A percentile compares a stretch with the other conserved stretches of the same genome.
phyloP scores from a whole-genome alignment of 2,113 vertebrate genomes.

The Orycteropus afer region DNA sequence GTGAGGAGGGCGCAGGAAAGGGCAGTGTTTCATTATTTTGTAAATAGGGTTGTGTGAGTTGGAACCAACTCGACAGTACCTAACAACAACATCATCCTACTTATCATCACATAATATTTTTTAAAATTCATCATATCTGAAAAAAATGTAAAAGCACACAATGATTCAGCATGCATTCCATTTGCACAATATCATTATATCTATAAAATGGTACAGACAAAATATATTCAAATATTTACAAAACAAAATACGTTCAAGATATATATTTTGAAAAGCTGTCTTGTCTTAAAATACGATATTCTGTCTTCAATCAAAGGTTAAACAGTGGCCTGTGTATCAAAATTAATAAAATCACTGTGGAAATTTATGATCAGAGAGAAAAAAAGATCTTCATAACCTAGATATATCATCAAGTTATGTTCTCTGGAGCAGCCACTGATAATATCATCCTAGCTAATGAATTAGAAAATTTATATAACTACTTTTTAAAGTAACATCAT shows the following conservation, averaged over 20 bases:
- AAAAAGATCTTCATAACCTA: not conserved
- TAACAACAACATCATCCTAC: too few species aligned
- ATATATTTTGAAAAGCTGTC: slow-evolving; percentile 13
- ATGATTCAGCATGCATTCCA: too few species aligned
- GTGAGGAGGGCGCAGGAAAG: too few species aligned
- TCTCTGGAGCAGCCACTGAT: not conserved
- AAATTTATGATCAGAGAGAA: not conserved
- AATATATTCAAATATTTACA: too few species aligned
- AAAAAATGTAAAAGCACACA: too few species aligned
- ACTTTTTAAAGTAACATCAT: not conserved
- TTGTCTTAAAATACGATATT: not conserved
- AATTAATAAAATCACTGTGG: not conserved
- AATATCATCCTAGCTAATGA: not conserved
- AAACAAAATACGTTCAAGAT: not conserved
- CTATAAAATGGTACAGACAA: too few species aligned
- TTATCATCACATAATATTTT: too few species aligned
- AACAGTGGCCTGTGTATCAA: not conserved
- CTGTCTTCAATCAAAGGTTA: not conserved
- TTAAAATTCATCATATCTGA: too few species aligned
- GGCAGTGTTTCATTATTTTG: too few species aligned
- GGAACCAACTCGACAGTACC: too few species aligned
- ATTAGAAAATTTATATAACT: not conserved
- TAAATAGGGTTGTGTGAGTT: too few species aligned
- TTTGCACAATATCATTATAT: too few species aligned
- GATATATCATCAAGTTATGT: not conserved